phyloP scores from a whole-genome alignment of 2,797 vertebrate species.

The Falco naumanni region DNA sequence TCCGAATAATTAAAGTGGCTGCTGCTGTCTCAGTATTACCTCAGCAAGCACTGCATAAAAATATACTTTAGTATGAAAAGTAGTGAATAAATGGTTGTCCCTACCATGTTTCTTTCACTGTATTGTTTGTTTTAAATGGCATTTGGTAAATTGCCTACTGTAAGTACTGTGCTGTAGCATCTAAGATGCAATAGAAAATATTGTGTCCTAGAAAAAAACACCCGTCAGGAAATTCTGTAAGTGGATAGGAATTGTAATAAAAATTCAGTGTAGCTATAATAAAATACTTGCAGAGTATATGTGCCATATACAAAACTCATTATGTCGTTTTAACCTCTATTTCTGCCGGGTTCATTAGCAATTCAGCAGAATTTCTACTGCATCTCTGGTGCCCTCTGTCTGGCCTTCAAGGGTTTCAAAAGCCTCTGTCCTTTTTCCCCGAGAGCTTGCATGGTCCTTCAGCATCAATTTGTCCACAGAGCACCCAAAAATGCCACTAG shows the following conservation, averaged over 20 bases:
- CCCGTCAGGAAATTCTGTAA: slow-evolving; percentile 23
- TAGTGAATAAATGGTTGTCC: neutral
- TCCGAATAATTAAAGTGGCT: neutral
- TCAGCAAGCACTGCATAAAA: neutral
- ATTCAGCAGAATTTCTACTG: neutral
- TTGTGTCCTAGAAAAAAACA: neutral
- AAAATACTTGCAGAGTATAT: neutral
- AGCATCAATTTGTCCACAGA: neutral
- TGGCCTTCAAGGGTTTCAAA: neutral
- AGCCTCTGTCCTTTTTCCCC: neutral
- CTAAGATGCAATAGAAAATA: neutral
- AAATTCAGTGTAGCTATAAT: neutral
- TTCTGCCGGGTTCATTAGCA: neutral
- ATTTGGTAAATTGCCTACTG: neutral
- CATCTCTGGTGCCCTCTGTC: neutral
- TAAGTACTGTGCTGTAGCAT: neutral
- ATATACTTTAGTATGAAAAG: neutral
- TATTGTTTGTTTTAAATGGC: neutral
- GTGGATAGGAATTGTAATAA: slow-evolving; percentile 49
- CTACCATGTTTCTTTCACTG: neutral
- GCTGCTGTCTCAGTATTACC: neutral
- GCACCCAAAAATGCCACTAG: neutral
- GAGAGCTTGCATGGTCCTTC: neutral
- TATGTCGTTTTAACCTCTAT: slow-evolving; percentile 10
- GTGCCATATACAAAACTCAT: neutral